Conservation (phyloP, 2,113 vertebrate species). For the Penelope pileata region DNA sequence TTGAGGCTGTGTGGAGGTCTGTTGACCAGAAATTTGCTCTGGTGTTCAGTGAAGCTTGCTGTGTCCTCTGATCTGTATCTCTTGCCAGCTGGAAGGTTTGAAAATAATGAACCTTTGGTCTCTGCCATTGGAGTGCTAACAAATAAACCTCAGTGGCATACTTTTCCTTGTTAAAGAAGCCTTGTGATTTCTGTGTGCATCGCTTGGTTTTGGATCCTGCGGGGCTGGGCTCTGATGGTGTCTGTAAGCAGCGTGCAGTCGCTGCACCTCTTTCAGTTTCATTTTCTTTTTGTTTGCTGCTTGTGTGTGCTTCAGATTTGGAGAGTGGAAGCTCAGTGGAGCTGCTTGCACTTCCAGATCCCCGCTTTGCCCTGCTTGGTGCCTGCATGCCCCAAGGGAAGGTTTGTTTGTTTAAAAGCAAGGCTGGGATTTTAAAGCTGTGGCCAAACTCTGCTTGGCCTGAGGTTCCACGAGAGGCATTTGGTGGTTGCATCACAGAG, state of each 20-base stretch:
- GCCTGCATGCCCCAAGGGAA: accelerated
- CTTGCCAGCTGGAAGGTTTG: background rate
- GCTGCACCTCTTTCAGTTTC: background rate
- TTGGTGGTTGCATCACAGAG: background rate
- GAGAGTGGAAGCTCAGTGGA: background rate
- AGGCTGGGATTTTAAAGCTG: background rate
- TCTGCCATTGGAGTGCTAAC: background rate
- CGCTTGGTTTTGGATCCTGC: accelerated
- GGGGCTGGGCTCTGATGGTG: background rate
- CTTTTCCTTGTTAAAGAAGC: background rate
- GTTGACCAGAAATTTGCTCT: conserved; percentile 28
- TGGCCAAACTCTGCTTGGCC: background rate
- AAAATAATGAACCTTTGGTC: background rate
- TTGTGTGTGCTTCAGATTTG: background rate
- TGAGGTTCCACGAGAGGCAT: background rate
- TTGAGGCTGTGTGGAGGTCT: background rate
- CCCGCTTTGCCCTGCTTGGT: background rate
- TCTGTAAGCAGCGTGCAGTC: accelerated
- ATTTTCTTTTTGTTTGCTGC: background rate
- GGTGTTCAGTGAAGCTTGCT: background rate
- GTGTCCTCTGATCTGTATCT: background rate
- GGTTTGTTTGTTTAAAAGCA: background rate
- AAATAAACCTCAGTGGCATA: background rate
- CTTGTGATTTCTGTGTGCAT: background rate
- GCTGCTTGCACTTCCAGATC: background rate